Percentiles rank a stretch among this genome's conserved stretches.
phyloP scores from a whole-genome alignment of 2,888 invertebrate genomes.

The Ennomos quercinarius region DNA sequence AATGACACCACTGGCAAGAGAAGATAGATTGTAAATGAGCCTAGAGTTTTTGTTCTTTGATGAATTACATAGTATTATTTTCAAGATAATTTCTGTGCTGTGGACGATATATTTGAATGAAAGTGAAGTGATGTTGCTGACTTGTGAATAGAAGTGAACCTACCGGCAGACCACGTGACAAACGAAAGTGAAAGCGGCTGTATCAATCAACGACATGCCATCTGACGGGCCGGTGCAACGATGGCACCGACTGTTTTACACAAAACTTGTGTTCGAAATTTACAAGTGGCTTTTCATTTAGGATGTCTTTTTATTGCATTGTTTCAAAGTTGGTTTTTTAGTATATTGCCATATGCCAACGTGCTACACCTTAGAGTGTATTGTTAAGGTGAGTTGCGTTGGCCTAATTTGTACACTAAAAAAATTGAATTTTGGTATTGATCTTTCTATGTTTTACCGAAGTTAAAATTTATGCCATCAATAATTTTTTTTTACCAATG shows the following conservation, averaged over 20 bases:
- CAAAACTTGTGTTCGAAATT: too few relatives aligned
- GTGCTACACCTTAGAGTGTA: too few relatives aligned
- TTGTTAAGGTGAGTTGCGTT: too few relatives aligned
- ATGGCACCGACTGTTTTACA: too few relatives aligned
- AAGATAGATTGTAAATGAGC: conserved; percentile 14
- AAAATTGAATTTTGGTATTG: too few relatives aligned
- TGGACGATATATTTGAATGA: conserved; percentile 26
- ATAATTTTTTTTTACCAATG: too few relatives aligned
- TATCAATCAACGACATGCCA: conserved; percentile 32
- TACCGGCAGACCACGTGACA: conserved; percentile 23
- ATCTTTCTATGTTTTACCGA: neutral
- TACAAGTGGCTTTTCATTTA: too few relatives aligned
- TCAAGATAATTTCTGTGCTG: conserved; percentile 4
- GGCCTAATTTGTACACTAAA: too few relatives aligned
- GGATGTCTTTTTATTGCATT: too few relatives aligned
- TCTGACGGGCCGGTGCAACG: conserved; percentile 10
- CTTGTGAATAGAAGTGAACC: conserved; percentile 28
- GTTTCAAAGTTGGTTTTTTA: too few relatives aligned
- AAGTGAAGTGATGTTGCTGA: conserved; percentile 36
- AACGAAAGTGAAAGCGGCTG: conserved; percentile 34
- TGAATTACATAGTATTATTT: conserved; percentile 14
- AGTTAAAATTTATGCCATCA: too few relatives aligned
- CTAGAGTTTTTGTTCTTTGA: conserved; percentile 12
- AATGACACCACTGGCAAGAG: conserved; percentile 6
- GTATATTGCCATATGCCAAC: too few relatives aligned